Conservation (phyloP, 2,113 vertebrate genomes). For the Channa argus region DNA sequence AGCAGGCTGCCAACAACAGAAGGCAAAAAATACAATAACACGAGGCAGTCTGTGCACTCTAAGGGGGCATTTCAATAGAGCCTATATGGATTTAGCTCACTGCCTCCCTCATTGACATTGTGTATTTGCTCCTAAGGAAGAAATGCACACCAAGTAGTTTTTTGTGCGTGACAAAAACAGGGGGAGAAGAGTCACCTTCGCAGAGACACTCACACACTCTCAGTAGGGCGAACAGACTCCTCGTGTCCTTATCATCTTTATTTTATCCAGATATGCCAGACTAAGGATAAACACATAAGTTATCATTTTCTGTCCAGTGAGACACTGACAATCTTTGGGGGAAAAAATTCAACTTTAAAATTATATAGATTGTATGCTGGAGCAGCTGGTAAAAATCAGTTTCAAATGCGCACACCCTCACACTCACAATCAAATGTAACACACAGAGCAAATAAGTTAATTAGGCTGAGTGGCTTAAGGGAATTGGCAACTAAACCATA, state of each 20-base stretch:
- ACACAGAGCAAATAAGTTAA: constrained; percentile 61
- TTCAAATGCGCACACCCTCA: constrained; percentile 15
- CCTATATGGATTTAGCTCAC: constrained; percentile 72
- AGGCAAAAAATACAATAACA: constrained; percentile 70
- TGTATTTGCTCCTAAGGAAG: constrained; percentile 51
- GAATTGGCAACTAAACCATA: constrained; percentile 62
- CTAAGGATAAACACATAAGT: constrained; percentile 11
- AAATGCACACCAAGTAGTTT: constrained; percentile 73
- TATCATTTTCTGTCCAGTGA: neutral
- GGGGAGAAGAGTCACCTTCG: constrained; percentile 64
- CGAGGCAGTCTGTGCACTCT: constrained; percentile 62
- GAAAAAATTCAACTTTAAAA: constrained; percentile 18
- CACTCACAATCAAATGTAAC: constrained; percentile 23
- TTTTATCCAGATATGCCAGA: constrained; percentile 5
- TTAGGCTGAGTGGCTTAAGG: constrained; percentile 64
- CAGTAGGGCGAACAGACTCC: constrained; percentile 16
- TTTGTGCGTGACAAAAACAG: constrained; percentile 45
- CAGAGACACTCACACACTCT: constrained; percentile 10
- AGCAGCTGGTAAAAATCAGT: constrained; percentile 48
- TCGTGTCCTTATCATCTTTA: constrained; percentile 22
- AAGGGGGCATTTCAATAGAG: constrained; percentile 72
- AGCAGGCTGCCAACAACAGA: constrained; percentile 67
- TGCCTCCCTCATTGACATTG: constrained; percentile 60
- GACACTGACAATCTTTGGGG: constrained; percentile 18
- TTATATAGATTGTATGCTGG: neutral